Evolutionary conservation across 1,140 invertebrate species (phyloP), one percentile per base, ranked within the genome.

Genomic region (Coptotermes formosanus): DNA sequence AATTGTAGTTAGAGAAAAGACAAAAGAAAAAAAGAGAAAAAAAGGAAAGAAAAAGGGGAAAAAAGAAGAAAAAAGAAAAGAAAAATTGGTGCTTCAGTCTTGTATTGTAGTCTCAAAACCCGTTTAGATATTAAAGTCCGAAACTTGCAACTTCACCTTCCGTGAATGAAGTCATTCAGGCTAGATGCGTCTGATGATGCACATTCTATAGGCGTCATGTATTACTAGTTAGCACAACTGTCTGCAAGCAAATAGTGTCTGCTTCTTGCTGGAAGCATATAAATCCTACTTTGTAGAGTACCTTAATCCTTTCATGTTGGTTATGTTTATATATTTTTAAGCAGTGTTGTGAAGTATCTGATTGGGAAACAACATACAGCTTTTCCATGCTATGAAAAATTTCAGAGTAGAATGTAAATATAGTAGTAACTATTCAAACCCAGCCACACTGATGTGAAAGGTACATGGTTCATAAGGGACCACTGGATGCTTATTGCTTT

Each of bases 61-160:
- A 83, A 83, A 83, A 83, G 82, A 83, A 43, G n/a, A 83, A 83
- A 83, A 83, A 52, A 75, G 16, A 75, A 30, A 30, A 75, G n/a
- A 6, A 75, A 75, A 75, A 75, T 75, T 75, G 64, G 64, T 75
- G 64, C 64, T 75, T 75, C 64, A 75, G 64, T 75, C 64, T 75
- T 75, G n/a, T 75, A 75, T 75, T 75, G 64, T 75, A 75, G 64
- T 75, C 64, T 75, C n/a, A 64, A 23, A 75, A 75, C n/a, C 64
- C 25, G 30, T 75, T 75, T 75, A 75, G 64, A 25, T 75, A 75
- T 30, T 75, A 75, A 75, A 75, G 2, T n/a, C 14, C n/a, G 64
- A 75, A 30, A 75, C 64, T 30, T 75, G 64, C 64, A 30, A 75
- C 30, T 75, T 75, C 64, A 75, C 64, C 25, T 30, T 30, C n/a